These are phyloP conservation scores for Gasteruption jaculator DNA, from an alignment of 2,888 invertebrate species.

Conservation along the genomic window DNA sequence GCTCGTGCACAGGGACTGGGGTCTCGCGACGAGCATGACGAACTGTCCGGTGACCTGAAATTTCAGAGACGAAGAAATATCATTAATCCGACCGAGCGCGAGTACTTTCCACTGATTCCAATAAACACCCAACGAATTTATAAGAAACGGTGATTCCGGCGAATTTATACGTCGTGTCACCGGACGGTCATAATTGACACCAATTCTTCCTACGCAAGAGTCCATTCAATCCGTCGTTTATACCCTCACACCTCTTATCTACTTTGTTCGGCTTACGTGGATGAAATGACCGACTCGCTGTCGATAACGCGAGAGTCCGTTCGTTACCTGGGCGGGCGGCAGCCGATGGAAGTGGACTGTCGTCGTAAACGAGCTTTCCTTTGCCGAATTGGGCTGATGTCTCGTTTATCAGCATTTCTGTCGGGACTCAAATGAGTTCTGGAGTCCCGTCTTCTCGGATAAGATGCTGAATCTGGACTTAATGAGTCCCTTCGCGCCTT, in stretches of 20 bases:
- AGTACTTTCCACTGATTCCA: background rate
- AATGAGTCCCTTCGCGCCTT: constrained; percentile 78
- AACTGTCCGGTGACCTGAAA: constrained; percentile 54
- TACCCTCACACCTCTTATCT: no score
- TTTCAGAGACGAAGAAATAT: no score
- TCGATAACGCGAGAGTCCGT: no score
- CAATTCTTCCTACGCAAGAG: no score
- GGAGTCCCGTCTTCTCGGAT: constrained; percentile 67
- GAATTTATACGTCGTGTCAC: no score
- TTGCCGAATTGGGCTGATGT: constrained; percentile 72
- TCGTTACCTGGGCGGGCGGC: constrained; percentile 52
- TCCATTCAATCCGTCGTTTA: no score
- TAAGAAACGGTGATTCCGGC: background rate
- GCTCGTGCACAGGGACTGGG: constrained; percentile 74
- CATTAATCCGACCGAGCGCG: background rate
- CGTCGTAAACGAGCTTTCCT: constrained; percentile 67
- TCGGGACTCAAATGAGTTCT: constrained; percentile 77
- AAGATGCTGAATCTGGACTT: constrained; percentile 84
- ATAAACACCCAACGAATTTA: constrained; percentile 14
- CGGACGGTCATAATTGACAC: no score
- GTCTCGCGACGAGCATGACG: constrained; percentile 79
- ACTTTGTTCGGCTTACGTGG: no score
- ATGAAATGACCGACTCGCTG: no score
- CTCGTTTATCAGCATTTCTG: constrained; percentile 64
- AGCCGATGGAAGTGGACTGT: constrained; percentile 76